Percentiles rank a stretch among this genome's conserved stretches.
Evolutionary conservation across 2,797 vertebrate species (phyloP).

Genomic region (Silurus lanzhouensis): DNA sequence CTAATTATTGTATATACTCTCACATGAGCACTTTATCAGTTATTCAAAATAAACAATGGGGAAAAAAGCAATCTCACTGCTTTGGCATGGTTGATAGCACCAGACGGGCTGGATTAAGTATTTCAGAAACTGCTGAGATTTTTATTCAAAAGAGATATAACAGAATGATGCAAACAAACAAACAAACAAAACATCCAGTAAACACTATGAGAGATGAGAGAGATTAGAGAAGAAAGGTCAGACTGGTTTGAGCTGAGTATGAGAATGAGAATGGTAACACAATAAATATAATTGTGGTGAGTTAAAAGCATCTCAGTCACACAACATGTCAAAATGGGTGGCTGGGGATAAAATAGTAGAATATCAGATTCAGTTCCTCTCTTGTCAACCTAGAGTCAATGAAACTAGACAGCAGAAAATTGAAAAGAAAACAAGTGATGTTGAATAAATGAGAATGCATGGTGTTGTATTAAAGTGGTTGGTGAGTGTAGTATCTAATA

Average conservation of each 20-base stretch:
- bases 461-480: too few relatives aligned
- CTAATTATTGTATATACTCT: too few relatives aligned
- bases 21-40: too few relatives aligned
- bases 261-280: not conserved
- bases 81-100: not conserved
- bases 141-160: not conserved
- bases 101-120: conserved; percentile 7
- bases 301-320: not conserved
- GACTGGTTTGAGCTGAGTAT: not conserved
- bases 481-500: too few relatives aligned
- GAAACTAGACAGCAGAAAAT: not conserved
- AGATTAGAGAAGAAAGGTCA: not conserved
- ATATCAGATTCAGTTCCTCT: not conserved
- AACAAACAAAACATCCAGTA: not conserved
- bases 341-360: not conserved
- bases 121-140: conserved; percentile 16
- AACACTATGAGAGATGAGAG: not conserved
- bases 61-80: not conserved
- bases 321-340: not conserved
- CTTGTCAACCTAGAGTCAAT: not conserved
- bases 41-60: not conserved
- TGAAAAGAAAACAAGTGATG: too few relatives aligned
- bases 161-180: not conserved
- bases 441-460: too few relatives aligned
- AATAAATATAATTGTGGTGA: not conserved